Conservation (phyloP, 2,888 invertebrate genomes). For the Hyalella azteca region DNA sequence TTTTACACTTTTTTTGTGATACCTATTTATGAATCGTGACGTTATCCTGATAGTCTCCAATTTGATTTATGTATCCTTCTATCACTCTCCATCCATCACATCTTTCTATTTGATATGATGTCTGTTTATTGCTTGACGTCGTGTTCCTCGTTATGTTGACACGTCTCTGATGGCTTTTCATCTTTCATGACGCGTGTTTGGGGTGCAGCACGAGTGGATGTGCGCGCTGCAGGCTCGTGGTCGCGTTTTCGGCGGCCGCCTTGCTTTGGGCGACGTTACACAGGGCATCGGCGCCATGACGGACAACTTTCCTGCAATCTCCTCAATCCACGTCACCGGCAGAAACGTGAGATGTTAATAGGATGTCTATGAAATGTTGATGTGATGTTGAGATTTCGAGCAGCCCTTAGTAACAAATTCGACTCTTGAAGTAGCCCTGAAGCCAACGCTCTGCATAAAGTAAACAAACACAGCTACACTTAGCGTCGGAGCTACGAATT, state of each 20-base stretch:
- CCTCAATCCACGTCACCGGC: not conserved
- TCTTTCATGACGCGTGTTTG: not conserved
- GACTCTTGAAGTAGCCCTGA: no score
- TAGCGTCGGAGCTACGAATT: no score
- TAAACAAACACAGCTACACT: no score
- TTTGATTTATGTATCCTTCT: not conserved
- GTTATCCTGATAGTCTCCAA: not conserved
- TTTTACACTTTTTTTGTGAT: not conserved
- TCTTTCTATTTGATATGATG: not conserved
- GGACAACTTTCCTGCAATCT: not conserved
- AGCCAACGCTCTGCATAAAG: no score
- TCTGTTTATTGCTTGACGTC: not conserved
- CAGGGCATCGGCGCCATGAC: not conserved
- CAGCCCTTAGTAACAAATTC: no score
- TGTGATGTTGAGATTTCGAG: no score
- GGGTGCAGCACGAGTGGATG: conserved; percentile 4
- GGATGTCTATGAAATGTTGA: no score
- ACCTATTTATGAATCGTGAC: no score
- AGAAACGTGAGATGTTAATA: not conserved
- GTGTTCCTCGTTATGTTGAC: no score
- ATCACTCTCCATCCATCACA: not conserved
- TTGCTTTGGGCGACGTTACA: not conserved
- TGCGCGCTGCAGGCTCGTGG: not conserved
- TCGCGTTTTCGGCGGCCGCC: not conserved
- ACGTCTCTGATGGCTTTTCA: no score